A percentile compares a stretch with the other conserved stretches of the same genome.
Conservation (phyloP, 2,797 vertebrate genomes). For the Amniataba percoides region DNA sequence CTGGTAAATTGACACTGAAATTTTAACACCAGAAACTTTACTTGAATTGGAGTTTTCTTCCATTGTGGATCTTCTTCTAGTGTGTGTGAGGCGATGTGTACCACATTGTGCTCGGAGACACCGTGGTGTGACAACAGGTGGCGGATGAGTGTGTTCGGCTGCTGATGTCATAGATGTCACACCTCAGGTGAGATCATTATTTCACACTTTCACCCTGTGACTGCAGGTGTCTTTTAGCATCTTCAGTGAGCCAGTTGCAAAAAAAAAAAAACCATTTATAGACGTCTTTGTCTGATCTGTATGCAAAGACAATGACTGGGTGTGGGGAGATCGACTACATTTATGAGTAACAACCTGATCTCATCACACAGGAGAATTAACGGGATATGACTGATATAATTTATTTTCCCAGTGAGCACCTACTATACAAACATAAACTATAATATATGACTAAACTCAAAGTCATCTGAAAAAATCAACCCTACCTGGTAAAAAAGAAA, state of each 20-base stretch:
- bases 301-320: constrained; percentile 6
- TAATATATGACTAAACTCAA: too few species aligned
- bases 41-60: constrained; percentile 13
- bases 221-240: constrained; percentile 41
- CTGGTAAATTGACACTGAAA: too few species aligned
- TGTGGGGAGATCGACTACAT: neutral
- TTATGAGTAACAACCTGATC: neutral
- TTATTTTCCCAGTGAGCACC: too few species aligned
- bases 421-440: too few species aligned
- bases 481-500: too few species aligned
- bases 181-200: constrained; percentile 69
- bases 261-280: constrained; percentile 51
- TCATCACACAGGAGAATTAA: constrained; percentile 6
- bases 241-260: constrained; percentile 23
- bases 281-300: constrained; percentile 14
- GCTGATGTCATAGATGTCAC: constrained; percentile 52
- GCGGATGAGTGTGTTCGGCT: constrained; percentile 42
- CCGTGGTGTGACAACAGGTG: constrained; percentile 56
- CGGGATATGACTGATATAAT: neutral
- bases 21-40: neutral
- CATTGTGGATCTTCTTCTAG: neutral
- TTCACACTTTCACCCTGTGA: constrained; percentile 49
- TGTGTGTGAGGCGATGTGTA: neutral
- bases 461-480: too few species aligned
- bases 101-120: constrained; percentile 13